Evolutionary conservation across 1,140 invertebrate genomes (phyloP).

Genomic region (Colletes gigas): DNA sequence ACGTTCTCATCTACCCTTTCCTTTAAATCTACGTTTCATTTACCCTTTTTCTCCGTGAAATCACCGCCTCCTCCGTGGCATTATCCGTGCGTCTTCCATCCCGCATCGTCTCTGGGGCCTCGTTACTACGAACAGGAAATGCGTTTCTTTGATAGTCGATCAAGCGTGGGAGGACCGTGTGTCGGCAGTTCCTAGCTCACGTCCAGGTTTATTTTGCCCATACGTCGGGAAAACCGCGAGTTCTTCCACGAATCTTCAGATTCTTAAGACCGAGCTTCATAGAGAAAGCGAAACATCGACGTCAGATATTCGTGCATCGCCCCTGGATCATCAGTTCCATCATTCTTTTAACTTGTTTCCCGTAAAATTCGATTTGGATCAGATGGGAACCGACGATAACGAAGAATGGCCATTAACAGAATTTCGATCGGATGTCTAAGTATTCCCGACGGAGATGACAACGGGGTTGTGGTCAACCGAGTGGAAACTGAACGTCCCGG

Average conservation of each 20-base stretch:
- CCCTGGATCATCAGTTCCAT: not conserved
- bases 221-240: not conserved
- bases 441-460: slow-evolving; percentile 35
- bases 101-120: slow-evolving; percentile 45
- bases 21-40: slow-evolving; percentile 3
- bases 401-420: slow-evolving; percentile 30
- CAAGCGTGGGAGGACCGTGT: not conserved
- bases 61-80: slow-evolving; percentile 17
- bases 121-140: slow-evolving; percentile 41
- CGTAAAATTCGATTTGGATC: slow-evolving; percentile 24
- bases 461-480: not conserved
- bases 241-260: not conserved
- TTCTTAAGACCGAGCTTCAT: too few species aligned
- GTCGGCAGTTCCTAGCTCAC: slow-evolving; percentile 20
- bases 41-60: not conserved
- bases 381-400: slow-evolving; percentile 9
- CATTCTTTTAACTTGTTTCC: not conserved
- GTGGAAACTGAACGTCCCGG: slow-evolving; percentile 20
- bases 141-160: slow-evolving; percentile 43
- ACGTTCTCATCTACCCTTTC: slow-evolving; percentile 19
- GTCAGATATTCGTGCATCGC: too few species aligned
- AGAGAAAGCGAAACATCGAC: too few species aligned
- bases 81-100: slow-evolving; percentile 36
- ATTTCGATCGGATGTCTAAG: slow-evolving; percentile 35
- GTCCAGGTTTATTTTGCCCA: not conserved